A percentile compares a stretch with the other conserved stretches of the same genome.
phyloP scores from a whole-genome alignment of 2,888 invertebrate species.

The Zhengitettix transpicula region DNA sequence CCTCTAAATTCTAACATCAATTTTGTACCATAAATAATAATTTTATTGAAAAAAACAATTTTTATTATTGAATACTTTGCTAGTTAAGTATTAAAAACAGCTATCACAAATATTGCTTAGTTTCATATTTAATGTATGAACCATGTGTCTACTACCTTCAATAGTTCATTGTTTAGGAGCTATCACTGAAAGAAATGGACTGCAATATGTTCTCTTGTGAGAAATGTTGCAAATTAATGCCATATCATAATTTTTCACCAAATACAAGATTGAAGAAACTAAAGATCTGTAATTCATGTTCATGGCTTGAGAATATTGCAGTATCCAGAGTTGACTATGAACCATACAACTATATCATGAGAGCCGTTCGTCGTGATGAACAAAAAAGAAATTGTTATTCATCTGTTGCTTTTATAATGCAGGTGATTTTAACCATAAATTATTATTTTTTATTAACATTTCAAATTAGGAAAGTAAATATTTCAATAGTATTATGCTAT shows the following conservation, averaged over 20 bases:
- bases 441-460: no score
- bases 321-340: background rate
- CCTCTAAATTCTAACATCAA: no score
- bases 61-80: no score
- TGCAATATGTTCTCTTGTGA: background rate
- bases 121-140: no score
- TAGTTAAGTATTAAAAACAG: no score
- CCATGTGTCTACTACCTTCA: no score
- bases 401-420: conserved; percentile 39
- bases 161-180: no score
- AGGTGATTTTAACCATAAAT: conserved; percentile 25
- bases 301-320: background rate
- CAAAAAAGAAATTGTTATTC: conserved; percentile 51
- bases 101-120: no score
- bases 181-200: background rate
- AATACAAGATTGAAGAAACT: background rate
- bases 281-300: background rate
- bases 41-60: no score
- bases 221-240: background rate
- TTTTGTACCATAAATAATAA: no score
- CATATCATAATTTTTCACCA: background rate
- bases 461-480: no score
- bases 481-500: no score
- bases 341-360: conserved; percentile 53
- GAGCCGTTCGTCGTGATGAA: conserved; percentile 63